phyloP scores from a whole-genome alignment of 2,113 vertebrate genomes.

The rabbit (Oryctolagus cuniculus) region mOryCun1.1 NC_091433.1:113210001-113210500 shows the following conservation, averaged over 20 bases:
- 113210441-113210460: not conserved
- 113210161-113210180: too few relatives aligned
- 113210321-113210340: not conserved
- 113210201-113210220: not conserved
- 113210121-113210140: too few relatives aligned
- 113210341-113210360: not conserved
- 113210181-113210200: too few relatives aligned
- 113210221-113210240: not conserved
- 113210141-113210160: too few relatives aligned
- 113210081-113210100: too few relatives aligned
- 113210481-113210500: not conserved
- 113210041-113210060: too few relatives aligned
- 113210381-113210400: not conserved
- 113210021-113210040: too few relatives aligned
- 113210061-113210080: too few relatives aligned
- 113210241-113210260: not conserved
- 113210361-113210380: not conserved
- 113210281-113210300: too few relatives aligned
- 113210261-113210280: not conserved
- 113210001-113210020: too few relatives aligned
- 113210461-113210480: not conserved
- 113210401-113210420: not conserved
- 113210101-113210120: too few relatives aligned
- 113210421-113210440: too few relatives aligned
- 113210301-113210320: not conserved